Conservation (phyloP, 2,888 invertebrate genomes). For the Lasioglossum malachurum region DNA sequence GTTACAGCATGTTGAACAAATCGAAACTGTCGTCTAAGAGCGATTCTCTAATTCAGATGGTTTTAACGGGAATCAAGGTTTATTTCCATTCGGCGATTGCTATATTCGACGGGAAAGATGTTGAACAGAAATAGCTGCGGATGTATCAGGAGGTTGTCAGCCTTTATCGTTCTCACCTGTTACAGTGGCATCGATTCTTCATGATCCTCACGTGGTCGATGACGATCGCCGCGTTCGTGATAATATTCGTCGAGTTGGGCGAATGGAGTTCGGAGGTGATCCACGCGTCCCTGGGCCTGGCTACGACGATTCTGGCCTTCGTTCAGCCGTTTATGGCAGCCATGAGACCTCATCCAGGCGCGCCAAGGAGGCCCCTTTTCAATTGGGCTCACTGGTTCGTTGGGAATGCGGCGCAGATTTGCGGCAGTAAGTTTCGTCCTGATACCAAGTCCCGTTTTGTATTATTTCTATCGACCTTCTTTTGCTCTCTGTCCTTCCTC, state of each 20-base stretch:
- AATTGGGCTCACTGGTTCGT: slow-evolving; percentile 97
- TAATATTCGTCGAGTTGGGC: slow-evolving; percentile 93
- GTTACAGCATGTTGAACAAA: background rate
- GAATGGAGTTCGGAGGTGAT: slow-evolving; percentile 91
- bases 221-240: slow-evolving; percentile 91
- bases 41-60: background rate
- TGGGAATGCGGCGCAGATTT: slow-evolving; percentile 94
- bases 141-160: background rate
- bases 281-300: slow-evolving; percentile 93
- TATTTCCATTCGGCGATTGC: background rate
- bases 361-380: slow-evolving; percentile 92
- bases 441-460: background rate
- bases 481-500: background rate
- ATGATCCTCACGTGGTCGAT: slow-evolving; percentile 93
- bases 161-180: background rate
- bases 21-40: background rate
- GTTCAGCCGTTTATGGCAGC: slow-evolving; percentile 95
- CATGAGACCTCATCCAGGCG: slow-evolving; percentile 94
- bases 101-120: background rate
- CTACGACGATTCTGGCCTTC: slow-evolving; percentile 92
- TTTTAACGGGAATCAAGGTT: background rate
- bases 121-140: background rate
- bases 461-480: slow-evolving; percentile 10
- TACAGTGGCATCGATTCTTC: slow-evolving; percentile 93
- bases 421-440: slow-evolving; percentile 90